A percentile compares a stretch with the other conserved stretches of the same genome.
Evolutionary conservation across 2,888 invertebrate species (phyloP).

Genomic region (Bruchidius siliquastri): DNA sequence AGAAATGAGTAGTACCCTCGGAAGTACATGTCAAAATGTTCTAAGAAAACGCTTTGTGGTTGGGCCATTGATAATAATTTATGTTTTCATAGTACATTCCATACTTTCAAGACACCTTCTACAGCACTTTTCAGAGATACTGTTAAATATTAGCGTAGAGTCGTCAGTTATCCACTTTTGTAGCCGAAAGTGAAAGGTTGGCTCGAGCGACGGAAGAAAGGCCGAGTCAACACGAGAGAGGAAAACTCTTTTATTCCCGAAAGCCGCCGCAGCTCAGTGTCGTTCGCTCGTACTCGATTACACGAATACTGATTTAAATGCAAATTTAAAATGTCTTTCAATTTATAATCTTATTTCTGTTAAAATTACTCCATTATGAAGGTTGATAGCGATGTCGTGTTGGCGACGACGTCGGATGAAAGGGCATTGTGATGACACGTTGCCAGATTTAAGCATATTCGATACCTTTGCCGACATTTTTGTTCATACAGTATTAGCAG

Average conservation of each 20-base stretch:
- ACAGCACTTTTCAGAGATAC: no score
- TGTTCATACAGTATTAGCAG: no score
- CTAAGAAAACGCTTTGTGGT: no score
- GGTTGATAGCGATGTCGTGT: conserved; percentile 32
- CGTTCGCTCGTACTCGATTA: conserved; percentile 33
- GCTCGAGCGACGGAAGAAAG: background rate
- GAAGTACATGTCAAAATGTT: no score
- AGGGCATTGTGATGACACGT: background rate
- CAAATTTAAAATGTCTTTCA: conserved; percentile 49
- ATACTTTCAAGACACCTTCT: no score
- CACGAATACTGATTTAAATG: conserved; percentile 46
- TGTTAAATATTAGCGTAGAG: no score
- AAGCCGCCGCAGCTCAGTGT: background rate
- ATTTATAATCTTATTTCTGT: conserved; percentile 49
- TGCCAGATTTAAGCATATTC: background rate
- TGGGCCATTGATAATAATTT: no score
- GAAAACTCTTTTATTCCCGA: background rate
- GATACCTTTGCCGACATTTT: background rate
- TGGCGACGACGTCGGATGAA: conserved; percentile 14
- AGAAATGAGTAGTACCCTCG: no score
- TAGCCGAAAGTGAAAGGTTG: background rate
- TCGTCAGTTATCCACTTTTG: background rate
- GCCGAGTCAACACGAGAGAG: background rate
- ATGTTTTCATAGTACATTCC: no score
- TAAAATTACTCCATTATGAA: conserved; percentile 47